Percentiles rank a stretch among this genome's conserved stretches.
These are phyloP conservation scores for Branchellion lobata DNA, from an alignment of 2,888 invertebrate species.

Conservation along the genomic window DNA sequence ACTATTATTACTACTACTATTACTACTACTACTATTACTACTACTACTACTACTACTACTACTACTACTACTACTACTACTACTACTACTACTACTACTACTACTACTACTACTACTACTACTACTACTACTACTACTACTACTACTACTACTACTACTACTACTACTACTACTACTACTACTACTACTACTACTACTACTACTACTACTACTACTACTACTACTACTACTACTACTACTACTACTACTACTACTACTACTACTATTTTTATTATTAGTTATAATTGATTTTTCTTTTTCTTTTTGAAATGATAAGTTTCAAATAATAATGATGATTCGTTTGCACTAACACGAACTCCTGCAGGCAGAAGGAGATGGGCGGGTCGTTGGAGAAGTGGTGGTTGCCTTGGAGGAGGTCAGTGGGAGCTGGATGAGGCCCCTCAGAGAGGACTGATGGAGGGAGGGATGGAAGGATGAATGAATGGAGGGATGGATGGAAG, in stretches of 20 bases:
- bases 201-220: slow-evolving; percentile 44
- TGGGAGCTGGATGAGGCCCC: background rate
- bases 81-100: slow-evolving; percentile 43
- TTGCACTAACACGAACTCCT: background rate
- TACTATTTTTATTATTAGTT: too few relatives aligned
- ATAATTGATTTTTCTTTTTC: too few relatives aligned
- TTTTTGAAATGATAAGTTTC: background rate
- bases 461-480: too few relatives aligned
- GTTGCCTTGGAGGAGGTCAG: background rate
- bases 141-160: slow-evolving; percentile 39
- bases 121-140: slow-evolving; percentile 32
- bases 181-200: slow-evolving; percentile 44
- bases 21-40: too few relatives aligned
- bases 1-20: too few relatives aligned
- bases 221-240: slow-evolving; percentile 43
- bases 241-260: slow-evolving; percentile 42
- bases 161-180: slow-evolving; percentile 43
- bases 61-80: slow-evolving; percentile 16
- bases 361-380: background rate
- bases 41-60: too few relatives aligned
- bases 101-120: slow-evolving; percentile 37
- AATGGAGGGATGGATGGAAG: too few relatives aligned
- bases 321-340: background rate
- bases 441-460: background rate
- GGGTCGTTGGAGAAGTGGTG: background rate